Evolutionary conservation across 2,888 invertebrate species (phyloP), one percentile per base, ranked within the genome.

Genomic region (Lithosia quadra): DNA sequence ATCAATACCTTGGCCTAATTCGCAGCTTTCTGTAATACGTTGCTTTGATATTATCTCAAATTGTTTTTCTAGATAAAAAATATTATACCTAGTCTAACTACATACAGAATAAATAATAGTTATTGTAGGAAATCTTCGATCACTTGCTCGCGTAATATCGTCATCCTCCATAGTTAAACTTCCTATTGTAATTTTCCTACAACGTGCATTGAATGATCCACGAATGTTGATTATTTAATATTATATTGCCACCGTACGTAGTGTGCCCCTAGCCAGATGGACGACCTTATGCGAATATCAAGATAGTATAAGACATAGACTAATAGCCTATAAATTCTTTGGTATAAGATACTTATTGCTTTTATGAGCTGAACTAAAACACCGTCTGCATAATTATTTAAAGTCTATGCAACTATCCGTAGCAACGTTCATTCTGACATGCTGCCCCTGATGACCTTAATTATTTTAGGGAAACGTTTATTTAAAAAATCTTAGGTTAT

Each of bases 111-210:
- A n/a, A n/a, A n/a, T n/a, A n/a, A n/a, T n/a, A n/a, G 55, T 21
- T 64, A 33, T 58, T 43, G 18, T 43, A 43, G 18, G 43, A 43
- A 15, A 5, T 43, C 43, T 5, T 63, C 34, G 22, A 55, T 64
- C 43, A 43, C 43, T 61, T 39, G 58, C 18, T 67, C 65, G 28
- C 62, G 59, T 66, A 73, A 72, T 78, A 81, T n/a, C n/a, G n/a
- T n/a, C n/a, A n/a, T n/a, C n/a, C n/a, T n/a, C n/a, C n/a, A n/a
- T n/a, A n/a, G n/a, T n/a, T n/a, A 80, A 78, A 84, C 76, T 73
- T 80, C 75, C 76, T 75, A 65, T 64, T 66, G 82, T 80, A 83
- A 80, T 83, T 84, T 85, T 85, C 83, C 84, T 83, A 69, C 78
- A 36, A n/a, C 43, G 64, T 36, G 21, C 60, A 49, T 58, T 75